These are phyloP conservation scores for Strix occidentalis DNA, from an alignment of 2,797 vertebrate genomes.

Conservation along the genomic window DNA sequence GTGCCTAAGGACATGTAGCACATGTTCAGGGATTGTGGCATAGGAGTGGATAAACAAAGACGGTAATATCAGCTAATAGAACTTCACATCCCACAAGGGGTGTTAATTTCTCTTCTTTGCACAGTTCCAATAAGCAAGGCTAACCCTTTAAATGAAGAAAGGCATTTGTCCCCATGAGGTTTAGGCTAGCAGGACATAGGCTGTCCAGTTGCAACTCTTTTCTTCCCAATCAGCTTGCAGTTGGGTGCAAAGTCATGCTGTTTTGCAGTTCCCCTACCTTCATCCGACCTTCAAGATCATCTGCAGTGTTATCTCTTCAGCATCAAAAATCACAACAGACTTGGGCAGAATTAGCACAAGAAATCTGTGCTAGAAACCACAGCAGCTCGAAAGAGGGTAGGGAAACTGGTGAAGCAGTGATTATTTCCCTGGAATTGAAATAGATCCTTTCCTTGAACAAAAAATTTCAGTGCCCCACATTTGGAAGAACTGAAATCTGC, in stretches of 20 bases:
- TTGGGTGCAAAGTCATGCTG: constrained; percentile 30
- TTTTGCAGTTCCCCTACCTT: constrained; percentile 39
- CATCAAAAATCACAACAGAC: constrained; percentile 34
- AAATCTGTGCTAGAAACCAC: constrained; percentile 22
- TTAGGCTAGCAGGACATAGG: constrained; percentile 39
- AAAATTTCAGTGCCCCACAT: background rate
- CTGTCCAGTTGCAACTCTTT: constrained; percentile 53
- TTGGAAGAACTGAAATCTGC: background rate
- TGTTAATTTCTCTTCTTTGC: constrained; percentile 63
- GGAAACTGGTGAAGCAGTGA: background rate
- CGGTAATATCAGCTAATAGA: constrained; percentile 67
- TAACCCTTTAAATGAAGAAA: constrained; percentile 49
- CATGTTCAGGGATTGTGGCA: constrained; percentile 75
- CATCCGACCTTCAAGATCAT: constrained; percentile 59
- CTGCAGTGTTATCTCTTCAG: constrained; percentile 37
- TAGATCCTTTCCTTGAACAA: background rate
- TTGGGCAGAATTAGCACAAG: constrained; percentile 5
- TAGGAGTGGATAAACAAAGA: constrained; percentile 66
- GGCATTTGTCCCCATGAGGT: constrained; percentile 14
- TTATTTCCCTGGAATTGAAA: background rate
- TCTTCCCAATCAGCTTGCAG: constrained; percentile 49
- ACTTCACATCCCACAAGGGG: constrained; percentile 48
- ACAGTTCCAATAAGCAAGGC: constrained; percentile 42
- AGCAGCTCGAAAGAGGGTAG: background rate
- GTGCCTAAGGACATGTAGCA: constrained; percentile 75